phyloP scores from a whole-genome alignment of 2,113 vertebrate species.

The Nothocercus nigrocapillus region DNA sequence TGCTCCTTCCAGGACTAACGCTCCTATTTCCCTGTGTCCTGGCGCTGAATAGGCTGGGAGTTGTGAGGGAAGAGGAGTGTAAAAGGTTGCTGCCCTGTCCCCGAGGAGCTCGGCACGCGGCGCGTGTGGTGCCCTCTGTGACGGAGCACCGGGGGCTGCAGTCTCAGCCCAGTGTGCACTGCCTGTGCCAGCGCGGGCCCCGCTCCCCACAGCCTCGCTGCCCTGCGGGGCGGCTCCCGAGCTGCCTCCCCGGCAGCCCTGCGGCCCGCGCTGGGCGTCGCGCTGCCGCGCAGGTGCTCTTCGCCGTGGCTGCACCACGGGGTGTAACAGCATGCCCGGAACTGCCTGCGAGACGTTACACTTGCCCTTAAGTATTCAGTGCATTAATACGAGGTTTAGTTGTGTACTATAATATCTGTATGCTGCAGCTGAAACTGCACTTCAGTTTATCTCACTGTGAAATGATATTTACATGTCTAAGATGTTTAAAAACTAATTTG shows the following conservation, averaged over 20 bases:
- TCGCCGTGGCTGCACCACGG: background rate
- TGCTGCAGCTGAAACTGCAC: background rate
- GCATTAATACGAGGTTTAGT: background rate
- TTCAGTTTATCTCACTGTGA: background rate
- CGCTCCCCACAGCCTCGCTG: background rate
- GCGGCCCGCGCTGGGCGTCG: background rate
- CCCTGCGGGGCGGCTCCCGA: background rate
- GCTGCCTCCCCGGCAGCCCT: background rate
- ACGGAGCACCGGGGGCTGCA: background rate
- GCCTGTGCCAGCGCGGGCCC: accelerated
- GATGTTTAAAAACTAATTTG: background rate
- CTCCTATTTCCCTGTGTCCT: background rate
- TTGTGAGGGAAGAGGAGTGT: background rate
- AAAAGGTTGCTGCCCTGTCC: background rate
- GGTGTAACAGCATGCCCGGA: accelerated
- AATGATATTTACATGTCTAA: background rate
- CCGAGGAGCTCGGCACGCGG: accelerated
- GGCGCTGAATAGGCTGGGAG: background rate
- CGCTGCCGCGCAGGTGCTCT: accelerated
- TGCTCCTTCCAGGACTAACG: accelerated
- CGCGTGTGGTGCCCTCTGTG: accelerated
- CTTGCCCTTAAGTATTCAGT: background rate
- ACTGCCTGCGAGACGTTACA: background rate
- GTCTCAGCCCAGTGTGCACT: background rate
- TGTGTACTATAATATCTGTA: background rate